Evolutionary conservation across 2,888 invertebrate genomes (phyloP).

Genomic region (Hypercompe scribonia): DNA sequence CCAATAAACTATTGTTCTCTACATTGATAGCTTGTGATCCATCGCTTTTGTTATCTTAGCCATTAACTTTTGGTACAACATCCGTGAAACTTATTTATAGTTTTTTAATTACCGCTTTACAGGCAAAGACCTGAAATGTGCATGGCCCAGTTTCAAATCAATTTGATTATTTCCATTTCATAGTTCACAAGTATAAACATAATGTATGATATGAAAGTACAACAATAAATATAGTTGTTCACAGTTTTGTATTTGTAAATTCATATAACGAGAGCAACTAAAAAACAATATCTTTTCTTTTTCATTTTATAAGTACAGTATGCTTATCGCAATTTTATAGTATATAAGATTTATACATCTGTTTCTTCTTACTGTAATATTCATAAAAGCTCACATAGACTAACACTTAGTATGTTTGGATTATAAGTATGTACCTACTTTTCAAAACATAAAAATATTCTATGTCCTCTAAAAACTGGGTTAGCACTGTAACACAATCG

Average conservation of each 20-base stretch:
- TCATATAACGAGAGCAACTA: background rate
- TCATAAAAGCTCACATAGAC: background rate
- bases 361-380: background rate
- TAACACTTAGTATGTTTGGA: background rate
- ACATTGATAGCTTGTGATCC: slow-evolving; percentile 31
- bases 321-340: background rate
- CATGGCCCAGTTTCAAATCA: background rate
- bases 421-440: background rate
- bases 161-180: background rate
- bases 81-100: slow-evolving; percentile 38
- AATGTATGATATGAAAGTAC: background rate
- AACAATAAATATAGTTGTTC: background rate
- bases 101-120: slow-evolving; percentile 11
- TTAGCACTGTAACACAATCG: background rate
- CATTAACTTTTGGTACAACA: slow-evolving; percentile 32
- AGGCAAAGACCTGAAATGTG: background rate
- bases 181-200: background rate
- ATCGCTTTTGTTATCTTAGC: slow-evolving; percentile 38
- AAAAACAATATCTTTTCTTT: background rate
- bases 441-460: background rate
- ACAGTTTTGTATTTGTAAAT: background rate
- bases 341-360: background rate
- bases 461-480: background rate
- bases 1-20: slow-evolving; percentile 53
- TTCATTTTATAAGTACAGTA: background rate